Percentiles rank a stretch among this genome's conserved stretches.
Conservation (phyloP, 2,113 vertebrate genomes). For the Motacilla alba region DNA sequence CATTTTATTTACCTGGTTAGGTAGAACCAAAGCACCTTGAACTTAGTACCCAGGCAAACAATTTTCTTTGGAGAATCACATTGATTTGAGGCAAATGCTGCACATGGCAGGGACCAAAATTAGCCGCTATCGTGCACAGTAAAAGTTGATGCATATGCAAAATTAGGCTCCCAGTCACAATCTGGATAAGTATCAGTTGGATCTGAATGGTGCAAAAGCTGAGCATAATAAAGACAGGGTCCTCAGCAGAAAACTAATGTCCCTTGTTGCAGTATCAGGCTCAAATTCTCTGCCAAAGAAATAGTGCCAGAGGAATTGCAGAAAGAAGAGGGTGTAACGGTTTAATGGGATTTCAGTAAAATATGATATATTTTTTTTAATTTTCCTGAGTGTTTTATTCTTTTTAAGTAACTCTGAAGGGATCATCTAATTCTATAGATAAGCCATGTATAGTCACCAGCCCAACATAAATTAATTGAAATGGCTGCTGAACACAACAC, state of each 20-base stretch:
- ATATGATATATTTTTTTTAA: conserved; percentile 38
- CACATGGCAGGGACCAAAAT: neutral
- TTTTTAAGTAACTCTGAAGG: conserved; percentile 51
- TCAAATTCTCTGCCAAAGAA: conserved; percentile 18
- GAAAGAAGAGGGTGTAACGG: neutral
- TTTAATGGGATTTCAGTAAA: conserved; percentile 32
- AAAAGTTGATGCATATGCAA: neutral
- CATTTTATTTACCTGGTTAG: neutral
- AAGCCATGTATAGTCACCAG: neutral
- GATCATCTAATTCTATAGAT: conserved; percentile 46
- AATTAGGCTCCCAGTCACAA: neutral
- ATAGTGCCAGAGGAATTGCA: neutral
- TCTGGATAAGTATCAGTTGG: neutral
- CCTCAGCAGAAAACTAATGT: neutral
- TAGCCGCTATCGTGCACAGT: neutral
- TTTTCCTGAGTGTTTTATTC: conserved; percentile 55
- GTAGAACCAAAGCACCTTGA: neutral
- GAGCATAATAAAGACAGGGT: neutral
- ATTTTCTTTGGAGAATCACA: neutral
- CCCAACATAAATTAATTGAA: conserved; percentile 27
- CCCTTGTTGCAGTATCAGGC: neutral
- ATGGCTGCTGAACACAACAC: conserved; percentile 7
- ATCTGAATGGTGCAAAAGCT: neutral
- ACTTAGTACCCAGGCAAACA: neutral
- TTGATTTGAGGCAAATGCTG: neutral